Conservation (phyloP, 2,797 vertebrate genomes). For the Kryptopterus vitreolus region DNA sequence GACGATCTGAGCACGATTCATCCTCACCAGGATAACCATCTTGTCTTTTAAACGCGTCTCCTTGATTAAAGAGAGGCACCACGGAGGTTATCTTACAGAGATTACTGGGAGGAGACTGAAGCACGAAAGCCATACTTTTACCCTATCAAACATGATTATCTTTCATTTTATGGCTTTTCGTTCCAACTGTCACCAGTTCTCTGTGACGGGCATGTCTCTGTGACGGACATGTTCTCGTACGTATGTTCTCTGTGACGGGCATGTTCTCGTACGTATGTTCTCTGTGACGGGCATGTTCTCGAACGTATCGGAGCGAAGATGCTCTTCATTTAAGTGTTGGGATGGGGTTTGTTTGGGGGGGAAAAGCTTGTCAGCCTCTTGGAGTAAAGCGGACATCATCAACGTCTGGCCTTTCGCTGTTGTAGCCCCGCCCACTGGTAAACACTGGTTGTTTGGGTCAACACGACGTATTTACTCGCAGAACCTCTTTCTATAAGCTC, state of each 20-base stretch:
- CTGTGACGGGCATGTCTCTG: background rate
- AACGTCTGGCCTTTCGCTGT: background rate
- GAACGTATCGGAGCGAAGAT: background rate
- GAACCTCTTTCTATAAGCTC: background rate
- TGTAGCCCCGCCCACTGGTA: background rate
- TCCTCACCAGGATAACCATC: conserved; percentile 1
- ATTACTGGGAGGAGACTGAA: conserved; percentile 57
- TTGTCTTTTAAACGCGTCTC: conserved; percentile 49
- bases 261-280: background rate
- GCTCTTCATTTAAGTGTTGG: background rate
- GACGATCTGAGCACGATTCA: background rate
- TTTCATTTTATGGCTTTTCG: conserved; percentile 49
- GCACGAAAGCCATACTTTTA: conserved; percentile 47
- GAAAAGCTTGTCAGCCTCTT: background rate
- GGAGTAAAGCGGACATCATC: background rate
- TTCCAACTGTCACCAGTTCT: conserved; percentile 20
- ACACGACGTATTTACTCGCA: background rate
- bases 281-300: background rate
- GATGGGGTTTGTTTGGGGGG: background rate
- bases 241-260: background rate
- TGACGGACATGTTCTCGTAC: too few relatives aligned
- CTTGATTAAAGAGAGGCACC: conserved; percentile 40
- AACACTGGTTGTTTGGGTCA: background rate
- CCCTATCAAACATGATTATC: conserved; percentile 58
- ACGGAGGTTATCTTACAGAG: conserved; percentile 53